A percentile compares a stretch with the other conserved stretches of the same genome.
These are phyloP conservation scores for Pandemis heparana DNA, from an alignment of 2,888 invertebrate genomes.

Conservation along the genomic window DNA sequence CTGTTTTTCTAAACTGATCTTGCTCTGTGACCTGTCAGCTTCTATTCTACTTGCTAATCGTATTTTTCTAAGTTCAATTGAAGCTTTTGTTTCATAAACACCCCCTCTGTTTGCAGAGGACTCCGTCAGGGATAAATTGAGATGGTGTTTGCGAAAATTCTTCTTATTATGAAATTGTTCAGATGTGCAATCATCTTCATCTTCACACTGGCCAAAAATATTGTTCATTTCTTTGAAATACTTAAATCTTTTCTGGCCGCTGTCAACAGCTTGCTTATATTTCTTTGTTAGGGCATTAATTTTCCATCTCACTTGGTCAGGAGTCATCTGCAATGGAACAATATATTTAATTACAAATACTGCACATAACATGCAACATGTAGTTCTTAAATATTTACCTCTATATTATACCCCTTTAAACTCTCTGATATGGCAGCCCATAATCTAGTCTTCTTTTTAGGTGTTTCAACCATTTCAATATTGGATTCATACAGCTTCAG, in stretches of 20 bases:
- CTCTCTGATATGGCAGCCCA: constrained; percentile 66
- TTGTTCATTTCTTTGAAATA: constrained; percentile 64
- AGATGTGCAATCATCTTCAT: constrained; percentile 57
- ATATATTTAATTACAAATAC: constrained; percentile 5
- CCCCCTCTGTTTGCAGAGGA: constrained; percentile 14
- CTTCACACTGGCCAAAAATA: constrained; percentile 62
- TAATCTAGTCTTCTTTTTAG: constrained; percentile 67
- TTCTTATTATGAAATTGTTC: constrained; percentile 56
- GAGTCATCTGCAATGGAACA: constrained; percentile 56
- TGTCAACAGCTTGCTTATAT: constrained; percentile 63
- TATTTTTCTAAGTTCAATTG: constrained; percentile 63
- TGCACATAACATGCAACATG: not conserved
- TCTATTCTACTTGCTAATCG: constrained; percentile 65
- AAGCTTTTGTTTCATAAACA: constrained; percentile 56
- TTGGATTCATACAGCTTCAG: constrained; percentile 64
- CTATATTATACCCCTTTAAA: constrained; percentile 59
- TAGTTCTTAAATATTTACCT: constrained; percentile 49
- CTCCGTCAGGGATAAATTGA: constrained; percentile 39
- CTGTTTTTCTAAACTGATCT: constrained; percentile 64
- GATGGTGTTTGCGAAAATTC: constrained; percentile 38
- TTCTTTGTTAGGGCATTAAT: constrained; percentile 68
- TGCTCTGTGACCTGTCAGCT: constrained; percentile 61
- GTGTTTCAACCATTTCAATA: constrained; percentile 64
- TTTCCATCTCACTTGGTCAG: constrained; percentile 69
- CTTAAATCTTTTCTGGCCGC: constrained; percentile 60